Evolutionary conservation across 2,888 invertebrate species (phyloP).

Genomic region (Caenorhabditis uteleia): DNA sequence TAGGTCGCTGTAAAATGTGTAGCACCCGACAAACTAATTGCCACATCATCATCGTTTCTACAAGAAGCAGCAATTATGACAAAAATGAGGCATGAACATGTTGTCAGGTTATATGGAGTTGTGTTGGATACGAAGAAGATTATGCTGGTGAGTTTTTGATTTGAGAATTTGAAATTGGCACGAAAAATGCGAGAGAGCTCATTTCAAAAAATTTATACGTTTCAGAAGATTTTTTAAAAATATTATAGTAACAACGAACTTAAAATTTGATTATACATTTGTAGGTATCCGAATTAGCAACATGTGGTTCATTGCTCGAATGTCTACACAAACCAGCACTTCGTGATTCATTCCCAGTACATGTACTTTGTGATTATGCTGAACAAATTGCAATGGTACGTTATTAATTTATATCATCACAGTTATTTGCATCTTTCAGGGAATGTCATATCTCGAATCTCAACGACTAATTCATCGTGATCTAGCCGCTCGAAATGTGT

Average conservation of each 20-base stretch:
- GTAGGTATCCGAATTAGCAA: slow-evolving; percentile 91
- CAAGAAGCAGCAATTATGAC: slow-evolving; percentile 99
- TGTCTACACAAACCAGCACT: slow-evolving; percentile 91
- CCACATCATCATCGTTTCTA: slow-evolving; percentile 90
- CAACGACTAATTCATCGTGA: slow-evolving; percentile 96
- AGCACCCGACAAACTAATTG: slow-evolving; percentile 90
- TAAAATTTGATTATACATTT: background rate
- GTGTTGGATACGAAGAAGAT: slow-evolving; percentile 88
- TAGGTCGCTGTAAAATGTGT: slow-evolving; percentile 81
- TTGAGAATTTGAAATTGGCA: background rate
- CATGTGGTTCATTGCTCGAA: slow-evolving; percentile 89
- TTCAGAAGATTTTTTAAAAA: background rate
- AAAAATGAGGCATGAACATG: slow-evolving; percentile 92
- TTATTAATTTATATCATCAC: background rate
- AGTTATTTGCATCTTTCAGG: too few relatives aligned
- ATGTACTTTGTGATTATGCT: slow-evolving; percentile 90
- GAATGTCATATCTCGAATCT: slow-evolving; percentile 95
- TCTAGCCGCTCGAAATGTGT: slow-evolving; percentile 93
- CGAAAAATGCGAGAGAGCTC: too few relatives aligned
- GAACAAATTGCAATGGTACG: slow-evolving; percentile 46
- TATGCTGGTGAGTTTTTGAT: slow-evolving; percentile 74
- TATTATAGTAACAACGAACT: background rate
- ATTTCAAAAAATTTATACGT: background rate
- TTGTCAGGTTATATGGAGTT: slow-evolving; percentile 95
- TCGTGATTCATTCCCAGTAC: slow-evolving; percentile 87